Evolutionary conservation across 1,140 invertebrate genomes (phyloP).

Genomic region (Microplitis demolitor): DNA sequence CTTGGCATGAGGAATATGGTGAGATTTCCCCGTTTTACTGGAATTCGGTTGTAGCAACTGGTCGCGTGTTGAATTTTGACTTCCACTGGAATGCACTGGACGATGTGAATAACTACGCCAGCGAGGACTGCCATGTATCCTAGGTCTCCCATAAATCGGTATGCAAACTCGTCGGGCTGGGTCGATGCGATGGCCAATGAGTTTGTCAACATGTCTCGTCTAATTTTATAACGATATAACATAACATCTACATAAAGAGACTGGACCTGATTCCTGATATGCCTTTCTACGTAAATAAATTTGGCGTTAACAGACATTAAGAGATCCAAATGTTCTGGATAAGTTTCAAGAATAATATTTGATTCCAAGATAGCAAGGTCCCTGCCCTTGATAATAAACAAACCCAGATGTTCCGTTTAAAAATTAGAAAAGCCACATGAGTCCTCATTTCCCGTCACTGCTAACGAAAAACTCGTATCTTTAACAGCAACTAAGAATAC

Average conservation of each 20-base stretch:
- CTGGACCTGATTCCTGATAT: conserved; percentile 11
- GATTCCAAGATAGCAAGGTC: conserved; percentile 7
- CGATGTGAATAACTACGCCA: conserved; percentile 29
- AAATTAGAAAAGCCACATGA: conserved; percentile 22
- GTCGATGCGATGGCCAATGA: conserved; percentile 16
- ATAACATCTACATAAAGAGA: conserved; percentile 13
- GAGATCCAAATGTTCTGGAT: conserved; percentile 27
- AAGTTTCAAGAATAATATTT: conserved; percentile 14
- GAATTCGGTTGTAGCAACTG: conserved; percentile 32
- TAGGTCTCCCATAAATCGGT: conserved; percentile 29
- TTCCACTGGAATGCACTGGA: conserved; percentile 30
- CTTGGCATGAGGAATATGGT: conserved; percentile 22
- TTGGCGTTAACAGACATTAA: conserved; percentile 26
- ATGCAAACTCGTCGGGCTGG: conserved; percentile 33
- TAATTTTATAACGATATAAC: conserved; percentile 4
- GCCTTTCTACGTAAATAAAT: conserved; percentile 23
- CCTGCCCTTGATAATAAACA: conserved; percentile 31
- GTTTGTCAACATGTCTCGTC: conserved; percentile 11
- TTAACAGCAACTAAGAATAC: conserved; percentile 21
- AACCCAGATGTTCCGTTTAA: conserved; percentile 33
- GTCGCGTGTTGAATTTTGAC: conserved; percentile 12
- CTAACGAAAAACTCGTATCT: conserved; percentile 27
- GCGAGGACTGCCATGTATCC: conserved; percentile 29
- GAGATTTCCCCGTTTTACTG: conserved; percentile 16
- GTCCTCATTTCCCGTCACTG: background rate